These are phyloP conservation scores for Nipponia nippon DNA, from an alignment of 2,113 vertebrate genomes.

Conservation along the genomic window DNA sequence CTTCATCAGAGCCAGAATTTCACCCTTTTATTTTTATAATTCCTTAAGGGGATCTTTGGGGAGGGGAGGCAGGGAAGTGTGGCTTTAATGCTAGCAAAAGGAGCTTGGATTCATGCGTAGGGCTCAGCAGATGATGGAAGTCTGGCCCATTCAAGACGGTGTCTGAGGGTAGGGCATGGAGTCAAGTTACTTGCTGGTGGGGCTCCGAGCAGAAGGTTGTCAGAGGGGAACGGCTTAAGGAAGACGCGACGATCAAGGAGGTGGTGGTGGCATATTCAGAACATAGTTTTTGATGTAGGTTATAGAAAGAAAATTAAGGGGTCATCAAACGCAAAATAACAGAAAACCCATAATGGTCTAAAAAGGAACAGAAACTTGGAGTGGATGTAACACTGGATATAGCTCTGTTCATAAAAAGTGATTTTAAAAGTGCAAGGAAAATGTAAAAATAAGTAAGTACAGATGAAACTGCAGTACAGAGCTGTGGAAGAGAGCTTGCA, in stretches of 20 bases:
- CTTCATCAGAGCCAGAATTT: not conserved
- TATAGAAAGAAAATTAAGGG: not conserved
- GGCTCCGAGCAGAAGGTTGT: not conserved
- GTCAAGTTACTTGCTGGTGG: not conserved
- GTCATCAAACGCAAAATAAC: not conserved
- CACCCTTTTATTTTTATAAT: not conserved
- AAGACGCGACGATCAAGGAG: not conserved
- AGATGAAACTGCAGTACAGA: not conserved
- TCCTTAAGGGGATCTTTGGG: not conserved
- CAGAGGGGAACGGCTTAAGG: not conserved
- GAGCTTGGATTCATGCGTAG: not conserved
- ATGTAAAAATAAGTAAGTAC: not conserved
- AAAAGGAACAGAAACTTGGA: not conserved
- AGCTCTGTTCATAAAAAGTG: not conserved
- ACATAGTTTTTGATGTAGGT: not conserved
- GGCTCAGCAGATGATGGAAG: not conserved
- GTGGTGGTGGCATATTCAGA: not conserved
- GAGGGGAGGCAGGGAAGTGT: not conserved
- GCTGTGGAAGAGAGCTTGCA: not conserved
- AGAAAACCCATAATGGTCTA: not conserved
- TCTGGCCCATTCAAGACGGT: not conserved
- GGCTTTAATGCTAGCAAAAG: not conserved
- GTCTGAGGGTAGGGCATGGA: not conserved
- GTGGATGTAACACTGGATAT: not conserved
- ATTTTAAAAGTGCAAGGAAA: not conserved